phyloP scores from a whole-genome alignment of 2,888 invertebrate genomes.

The Polydesmus complanatus region DNA sequence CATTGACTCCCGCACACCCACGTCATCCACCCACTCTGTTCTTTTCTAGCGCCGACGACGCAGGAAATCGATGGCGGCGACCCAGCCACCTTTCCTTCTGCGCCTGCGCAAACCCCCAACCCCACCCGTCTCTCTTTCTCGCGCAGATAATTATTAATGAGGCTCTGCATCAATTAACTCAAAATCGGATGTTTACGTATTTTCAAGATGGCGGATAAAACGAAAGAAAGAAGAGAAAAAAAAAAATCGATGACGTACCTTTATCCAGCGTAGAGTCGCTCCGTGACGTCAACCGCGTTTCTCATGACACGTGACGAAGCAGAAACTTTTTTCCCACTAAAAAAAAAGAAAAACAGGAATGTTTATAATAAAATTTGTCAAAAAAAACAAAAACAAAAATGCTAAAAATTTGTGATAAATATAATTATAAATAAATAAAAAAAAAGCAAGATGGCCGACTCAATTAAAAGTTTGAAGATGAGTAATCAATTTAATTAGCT shows the following conservation, averaged over 20 bases:
- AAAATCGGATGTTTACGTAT: neutral
- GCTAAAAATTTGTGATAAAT: neutral
- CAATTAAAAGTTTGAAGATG: neutral
- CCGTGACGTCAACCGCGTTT: neutral
- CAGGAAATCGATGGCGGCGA: neutral
- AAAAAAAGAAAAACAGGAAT: no score
- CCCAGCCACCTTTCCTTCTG: neutral
- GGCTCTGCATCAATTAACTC: neutral
- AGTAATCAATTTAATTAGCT: neutral
- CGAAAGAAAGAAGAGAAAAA: neutral
- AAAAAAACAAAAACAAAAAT: neutral
- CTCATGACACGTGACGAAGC: neutral
- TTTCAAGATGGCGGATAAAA: neutral
- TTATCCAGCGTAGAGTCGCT: neutral
- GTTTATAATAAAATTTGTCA: neutral
- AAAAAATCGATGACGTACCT: neutral
- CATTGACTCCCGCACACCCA: neutral
- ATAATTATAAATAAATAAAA: neutral
- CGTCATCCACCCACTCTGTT: neutral
- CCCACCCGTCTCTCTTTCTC: no score
- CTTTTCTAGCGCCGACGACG: neutral
- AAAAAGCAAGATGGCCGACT: neutral
- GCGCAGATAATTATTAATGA: neutral
- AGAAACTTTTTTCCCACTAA: no score
- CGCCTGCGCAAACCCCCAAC: no score